Conservation (phyloP, 2,797 vertebrate genomes). For the Lagodon rhomboides region DNA sequence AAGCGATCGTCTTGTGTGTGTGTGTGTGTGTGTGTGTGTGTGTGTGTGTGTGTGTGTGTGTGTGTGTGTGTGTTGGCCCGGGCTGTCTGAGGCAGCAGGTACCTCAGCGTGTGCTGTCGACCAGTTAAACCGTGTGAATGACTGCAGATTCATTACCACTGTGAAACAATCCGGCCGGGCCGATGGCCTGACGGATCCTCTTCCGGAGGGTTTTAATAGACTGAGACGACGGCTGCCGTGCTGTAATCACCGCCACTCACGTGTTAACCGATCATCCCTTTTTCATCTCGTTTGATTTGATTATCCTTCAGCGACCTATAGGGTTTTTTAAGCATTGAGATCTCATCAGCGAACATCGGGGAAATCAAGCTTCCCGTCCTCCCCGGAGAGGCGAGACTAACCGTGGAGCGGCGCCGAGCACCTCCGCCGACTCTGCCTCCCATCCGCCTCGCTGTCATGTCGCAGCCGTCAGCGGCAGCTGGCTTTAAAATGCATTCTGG, state of each 20-base stretch:
- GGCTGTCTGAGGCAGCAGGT: slow-evolving; percentile 27
- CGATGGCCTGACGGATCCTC: slow-evolving; percentile 41
- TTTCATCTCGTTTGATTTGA: slow-evolving; percentile 49
- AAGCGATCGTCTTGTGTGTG: slow-evolving; percentile 7
- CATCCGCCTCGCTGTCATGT: slow-evolving; percentile 54
- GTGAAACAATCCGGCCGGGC: slow-evolving; percentile 29
- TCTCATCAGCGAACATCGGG: slow-evolving; percentile 62
- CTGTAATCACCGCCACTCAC: slow-evolving; percentile 56
- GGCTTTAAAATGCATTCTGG: slow-evolving; percentile 74
- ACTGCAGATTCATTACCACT: slow-evolving; percentile 48
- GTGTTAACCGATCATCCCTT: slow-evolving; percentile 53
- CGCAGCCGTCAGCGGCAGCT: slow-evolving; percentile 69
- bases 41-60: background rate
- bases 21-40: slow-evolving; percentile 3
- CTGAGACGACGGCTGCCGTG: slow-evolving; percentile 30
- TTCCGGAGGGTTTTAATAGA: slow-evolving; percentile 36
- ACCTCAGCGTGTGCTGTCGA: slow-evolving; percentile 33
- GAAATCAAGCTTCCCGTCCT: slow-evolving; percentile 55
- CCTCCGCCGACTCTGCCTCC: slow-evolving; percentile 46
- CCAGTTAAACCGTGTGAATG: slow-evolving; percentile 31
- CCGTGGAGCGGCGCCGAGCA: slow-evolving; percentile 35
- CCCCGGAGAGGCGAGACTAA: slow-evolving; percentile 53
- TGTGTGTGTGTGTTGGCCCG: slow-evolving; percentile 2
- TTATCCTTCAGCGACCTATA: slow-evolving; percentile 52
- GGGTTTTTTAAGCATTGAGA: slow-evolving; percentile 52